phyloP scores from a whole-genome alignment of 2,888 invertebrate genomes.

The Oligia strigilis region DNA sequence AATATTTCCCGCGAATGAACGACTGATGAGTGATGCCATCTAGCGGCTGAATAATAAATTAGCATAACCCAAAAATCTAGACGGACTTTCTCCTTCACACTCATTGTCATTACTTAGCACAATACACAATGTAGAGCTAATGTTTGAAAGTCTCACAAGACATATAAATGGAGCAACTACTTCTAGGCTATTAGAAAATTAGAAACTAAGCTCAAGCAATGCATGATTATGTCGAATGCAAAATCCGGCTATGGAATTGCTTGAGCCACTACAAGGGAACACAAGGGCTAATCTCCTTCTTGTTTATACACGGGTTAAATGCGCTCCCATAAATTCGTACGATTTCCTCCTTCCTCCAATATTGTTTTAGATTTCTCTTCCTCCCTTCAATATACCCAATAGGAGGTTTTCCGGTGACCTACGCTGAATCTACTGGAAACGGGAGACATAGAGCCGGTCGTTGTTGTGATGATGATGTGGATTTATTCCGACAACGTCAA shows the following conservation, averaged over 20 bases:
- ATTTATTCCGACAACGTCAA: not conserved
- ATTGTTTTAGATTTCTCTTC: not conserved
- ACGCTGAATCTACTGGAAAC: not conserved
- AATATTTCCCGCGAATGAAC: conserved; percentile 11
- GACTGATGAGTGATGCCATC: conserved; percentile 43
- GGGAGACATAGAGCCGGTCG: not conserved
- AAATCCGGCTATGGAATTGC: not conserved
- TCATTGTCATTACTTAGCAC: conserved; percentile 57
- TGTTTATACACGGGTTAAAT: not conserved
- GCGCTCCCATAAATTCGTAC: not conserved
- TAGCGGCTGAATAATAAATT: conserved; percentile 37
- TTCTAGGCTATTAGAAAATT: conserved; percentile 11
- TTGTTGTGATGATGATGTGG: not conserved
- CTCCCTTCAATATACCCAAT: not conserved
- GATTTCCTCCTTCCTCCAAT: not conserved
- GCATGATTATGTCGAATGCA: not conserved
- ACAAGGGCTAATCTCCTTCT: not conserved
- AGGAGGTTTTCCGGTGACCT: not conserved
- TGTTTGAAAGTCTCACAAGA: conserved; percentile 28
- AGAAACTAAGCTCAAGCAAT: conserved; percentile 8
- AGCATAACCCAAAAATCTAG: conserved; percentile 53
- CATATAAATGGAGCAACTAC: conserved; percentile 17
- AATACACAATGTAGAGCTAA: conserved; percentile 35
- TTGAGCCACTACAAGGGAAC: not conserved
- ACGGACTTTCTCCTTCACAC: conserved; percentile 60